A percentile compares a stretch with the other conserved stretches of the same genome.
Evolutionary conservation across 2,113 vertebrate species (phyloP).

Genomic region (Lamprologus ornatipinnis): DNA sequence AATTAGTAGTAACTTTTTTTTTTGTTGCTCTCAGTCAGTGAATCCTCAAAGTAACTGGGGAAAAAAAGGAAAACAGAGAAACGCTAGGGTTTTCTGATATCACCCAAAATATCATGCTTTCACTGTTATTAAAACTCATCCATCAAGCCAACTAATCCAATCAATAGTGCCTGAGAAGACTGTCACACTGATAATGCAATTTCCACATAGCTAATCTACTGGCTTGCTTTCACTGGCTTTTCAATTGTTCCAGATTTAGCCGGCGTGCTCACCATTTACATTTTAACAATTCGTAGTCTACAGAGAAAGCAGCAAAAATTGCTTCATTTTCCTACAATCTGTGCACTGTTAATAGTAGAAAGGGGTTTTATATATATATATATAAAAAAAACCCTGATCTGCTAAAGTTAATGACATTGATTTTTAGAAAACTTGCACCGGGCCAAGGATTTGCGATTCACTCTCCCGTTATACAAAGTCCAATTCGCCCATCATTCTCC

Average conservation of each 20-base stretch:
- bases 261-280: background rate
- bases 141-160: constrained; percentile 49
- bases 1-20: background rate
- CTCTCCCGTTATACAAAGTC: background rate
- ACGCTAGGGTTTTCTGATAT: constrained; percentile 13
- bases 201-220: constrained; percentile 41
- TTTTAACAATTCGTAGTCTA: background rate
- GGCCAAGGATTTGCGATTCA: background rate
- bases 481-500: background rate
- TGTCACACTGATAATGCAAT: constrained; percentile 34
- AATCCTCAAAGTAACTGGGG: background rate
- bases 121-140: constrained; percentile 57
- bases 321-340: background rate
- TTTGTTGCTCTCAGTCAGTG: background rate
- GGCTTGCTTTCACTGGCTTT: constrained; percentile 5
- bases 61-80: background rate
- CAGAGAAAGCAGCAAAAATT: background rate
- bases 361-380: background rate
- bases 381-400: background rate
- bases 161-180: constrained; percentile 31
- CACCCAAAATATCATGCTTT: constrained; percentile 31
- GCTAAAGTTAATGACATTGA: background rate
- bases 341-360: background rate
- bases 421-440: background rate
- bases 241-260: background rate